Evolutionary conservation across 2,888 invertebrate genomes (phyloP).

Genomic region (Hirudinaria manillensis): DNA sequence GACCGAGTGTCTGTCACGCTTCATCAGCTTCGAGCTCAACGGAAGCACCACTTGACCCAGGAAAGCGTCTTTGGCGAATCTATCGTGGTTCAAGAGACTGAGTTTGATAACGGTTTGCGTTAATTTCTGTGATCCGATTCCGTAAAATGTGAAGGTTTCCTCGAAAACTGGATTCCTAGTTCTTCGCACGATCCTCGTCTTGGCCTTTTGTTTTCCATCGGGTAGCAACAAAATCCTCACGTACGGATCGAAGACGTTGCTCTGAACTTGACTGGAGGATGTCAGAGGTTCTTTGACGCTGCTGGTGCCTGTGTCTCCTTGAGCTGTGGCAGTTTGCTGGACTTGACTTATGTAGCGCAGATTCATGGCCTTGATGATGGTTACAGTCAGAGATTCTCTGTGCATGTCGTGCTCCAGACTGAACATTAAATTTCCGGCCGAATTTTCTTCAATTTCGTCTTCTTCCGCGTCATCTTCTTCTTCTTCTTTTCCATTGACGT

Average conservation of each 20-base stretch:
- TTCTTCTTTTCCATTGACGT: slow-evolving; percentile 44
- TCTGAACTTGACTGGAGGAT: slow-evolving; percentile 60
- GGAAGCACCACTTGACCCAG: slow-evolving; percentile 26
- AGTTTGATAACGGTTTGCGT: slow-evolving; percentile 77
- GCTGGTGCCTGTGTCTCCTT: background rate
- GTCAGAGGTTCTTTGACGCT: background rate
- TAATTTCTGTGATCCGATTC: slow-evolving; percentile 67
- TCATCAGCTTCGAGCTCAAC: slow-evolving; percentile 10
- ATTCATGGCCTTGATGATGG: slow-evolving; percentile 80
- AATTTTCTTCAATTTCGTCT: slow-evolving; percentile 46
- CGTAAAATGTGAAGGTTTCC: slow-evolving; percentile 98
- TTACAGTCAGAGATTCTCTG: slow-evolving; percentile 83
- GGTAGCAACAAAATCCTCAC: slow-evolving; percentile 93
- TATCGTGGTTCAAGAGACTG: slow-evolving; percentile 67
- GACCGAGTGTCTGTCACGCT: slow-evolving; percentile 20
- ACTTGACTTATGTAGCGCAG: slow-evolving; percentile 62
- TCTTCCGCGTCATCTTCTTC: slow-evolving; percentile 53
- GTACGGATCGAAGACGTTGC: slow-evolving; percentile 82
- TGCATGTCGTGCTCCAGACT: slow-evolving; percentile 82
- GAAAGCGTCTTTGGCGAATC: slow-evolving; percentile 68
- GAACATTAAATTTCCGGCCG: slow-evolving; percentile 80
- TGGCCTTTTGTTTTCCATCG: slow-evolving; percentile 94
- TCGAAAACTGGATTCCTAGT: slow-evolving; percentile 93
- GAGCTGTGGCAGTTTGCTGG: background rate
- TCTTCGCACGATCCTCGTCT: slow-evolving; percentile 89